Conservation (phyloP, 2,113 vertebrate genomes). For the Anguilla rostrata region DNA sequence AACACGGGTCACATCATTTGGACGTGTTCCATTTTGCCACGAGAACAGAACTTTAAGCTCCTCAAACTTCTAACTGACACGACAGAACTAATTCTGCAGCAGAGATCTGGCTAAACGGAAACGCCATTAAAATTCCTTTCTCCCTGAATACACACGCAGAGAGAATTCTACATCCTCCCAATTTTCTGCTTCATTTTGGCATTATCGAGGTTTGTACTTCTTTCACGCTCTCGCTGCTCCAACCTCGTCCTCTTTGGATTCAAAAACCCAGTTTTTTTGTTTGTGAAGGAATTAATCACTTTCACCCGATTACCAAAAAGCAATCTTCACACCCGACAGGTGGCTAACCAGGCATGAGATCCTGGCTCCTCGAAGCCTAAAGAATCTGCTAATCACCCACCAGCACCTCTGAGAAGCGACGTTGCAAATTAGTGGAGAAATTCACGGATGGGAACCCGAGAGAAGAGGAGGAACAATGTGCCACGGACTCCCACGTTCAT, state of each 20-base stretch:
- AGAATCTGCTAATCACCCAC: background rate
- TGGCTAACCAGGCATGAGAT: constrained; percentile 13
- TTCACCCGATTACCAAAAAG: constrained; percentile 61
- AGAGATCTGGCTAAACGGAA: background rate
- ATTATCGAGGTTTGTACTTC: constrained; percentile 32
- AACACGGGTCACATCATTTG: background rate
- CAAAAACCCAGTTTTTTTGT: background rate
- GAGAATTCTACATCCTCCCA: constrained; percentile 17
- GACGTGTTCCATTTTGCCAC: background rate
- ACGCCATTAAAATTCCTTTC: constrained; percentile 65
- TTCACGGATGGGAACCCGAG: background rate
- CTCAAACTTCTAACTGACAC: background rate
- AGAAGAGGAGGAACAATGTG: background rate
- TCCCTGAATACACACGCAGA: constrained; percentile 46
- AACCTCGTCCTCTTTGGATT: background rate
- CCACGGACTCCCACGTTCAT: background rate
- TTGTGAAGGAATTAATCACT: constrained; percentile 30
- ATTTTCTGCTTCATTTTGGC: constrained; percentile 47
- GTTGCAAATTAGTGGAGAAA: background rate
- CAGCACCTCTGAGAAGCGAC: background rate
- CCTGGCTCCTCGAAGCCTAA: background rate
- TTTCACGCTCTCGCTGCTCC: constrained; percentile 4
- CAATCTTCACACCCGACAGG: constrained; percentile 63
- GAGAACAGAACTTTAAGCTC: background rate
- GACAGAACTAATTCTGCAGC: background rate